Evolutionary conservation across 2,888 invertebrate species (phyloP), one percentile per base, ranked within the genome.

Genomic region (Scaptomyza tumidula): DNA sequence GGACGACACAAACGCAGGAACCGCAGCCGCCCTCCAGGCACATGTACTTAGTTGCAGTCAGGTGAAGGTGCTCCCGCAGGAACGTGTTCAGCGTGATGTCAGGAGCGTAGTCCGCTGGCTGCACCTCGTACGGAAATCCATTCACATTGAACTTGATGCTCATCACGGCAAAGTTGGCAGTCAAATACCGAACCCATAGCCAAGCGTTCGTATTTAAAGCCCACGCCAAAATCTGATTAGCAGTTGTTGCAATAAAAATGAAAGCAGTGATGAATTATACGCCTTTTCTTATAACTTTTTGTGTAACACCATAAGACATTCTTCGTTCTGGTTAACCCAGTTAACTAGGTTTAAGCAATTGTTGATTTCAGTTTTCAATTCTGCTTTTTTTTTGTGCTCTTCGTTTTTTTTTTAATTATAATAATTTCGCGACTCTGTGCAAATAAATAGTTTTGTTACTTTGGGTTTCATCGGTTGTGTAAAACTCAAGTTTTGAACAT

Each of bases 1-100:
- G 91, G 1, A 93, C 90, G 6, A 92, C 90, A 37, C 93, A 93
- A 13, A 93, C 91, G 72, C 95, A 95, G 43, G 93, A 93, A 0
- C 95, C 95, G 82, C 95, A 95, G 9, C 95, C 95, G 29, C 95
- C 95, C 86, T 95, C 95, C 31, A 93, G 92, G 76, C 95, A 95
- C 94, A 95, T 95, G 46, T 92, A 93, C 80, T 95, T 95, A 0
- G 95, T 95, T 14, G 94, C 95, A 35, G 93, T 93, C 0, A 95
- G 90, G n/a, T 93, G 92, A 3, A 93, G 93, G 80, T 93, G 90
- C 5, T 94, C 93, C 19, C 95, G 92, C 45, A 95, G 93, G 71
- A 94, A 95, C 0, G 93, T 92, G 72, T 95, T 95, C 11, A 95
- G 90, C 0, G 94, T 93, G 1, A 93, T 95, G 54, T 92, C 90